Evolutionary conservation across 2,888 invertebrate genomes (phyloP).

Genomic region (Byasa hedistus): DNA sequence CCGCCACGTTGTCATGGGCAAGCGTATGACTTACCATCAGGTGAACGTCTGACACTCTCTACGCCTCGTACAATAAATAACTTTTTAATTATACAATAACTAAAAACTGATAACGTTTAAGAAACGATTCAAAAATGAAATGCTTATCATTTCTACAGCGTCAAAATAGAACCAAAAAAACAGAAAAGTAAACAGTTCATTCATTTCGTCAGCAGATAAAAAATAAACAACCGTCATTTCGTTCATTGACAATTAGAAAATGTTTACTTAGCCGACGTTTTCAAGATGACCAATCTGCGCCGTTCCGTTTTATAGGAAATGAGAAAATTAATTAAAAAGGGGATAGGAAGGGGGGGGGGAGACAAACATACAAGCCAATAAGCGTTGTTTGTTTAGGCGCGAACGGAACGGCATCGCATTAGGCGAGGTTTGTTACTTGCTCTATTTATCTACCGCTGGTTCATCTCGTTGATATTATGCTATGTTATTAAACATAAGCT

Average conservation of each 20-base stretch:
- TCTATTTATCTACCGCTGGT: constrained; percentile 1
- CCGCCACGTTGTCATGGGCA: too few species aligned
- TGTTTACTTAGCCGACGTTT: constrained; percentile 16
- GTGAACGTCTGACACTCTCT: too few species aligned
- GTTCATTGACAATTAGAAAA: constrained; percentile 5
- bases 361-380: constrained; percentile 57
- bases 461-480: neutral
- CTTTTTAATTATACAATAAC: too few species aligned
- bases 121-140: too few species aligned
- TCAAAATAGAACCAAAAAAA: neutral
- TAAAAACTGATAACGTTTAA: too few species aligned
- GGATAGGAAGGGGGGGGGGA: constrained; percentile 37
- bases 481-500: neutral
- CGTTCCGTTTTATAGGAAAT: constrained; percentile 53
- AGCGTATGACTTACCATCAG: too few species aligned
- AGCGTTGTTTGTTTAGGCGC: constrained; percentile 65
- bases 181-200: neutral
- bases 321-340: constrained; percentile 72
- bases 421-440: constrained; percentile 13
- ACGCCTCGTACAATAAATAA: too few species aligned
- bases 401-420: constrained; percentile 36
- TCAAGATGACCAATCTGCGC: constrained; percentile 28
- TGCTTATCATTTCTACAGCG: too few species aligned
- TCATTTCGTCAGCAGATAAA: neutral
- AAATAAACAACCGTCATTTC: neutral